A percentile compares a stretch with the other conserved stretches of the same genome.
phyloP scores from a whole-genome alignment of 2,888 invertebrate genomes.

The Cheilosia pagana region DNA sequence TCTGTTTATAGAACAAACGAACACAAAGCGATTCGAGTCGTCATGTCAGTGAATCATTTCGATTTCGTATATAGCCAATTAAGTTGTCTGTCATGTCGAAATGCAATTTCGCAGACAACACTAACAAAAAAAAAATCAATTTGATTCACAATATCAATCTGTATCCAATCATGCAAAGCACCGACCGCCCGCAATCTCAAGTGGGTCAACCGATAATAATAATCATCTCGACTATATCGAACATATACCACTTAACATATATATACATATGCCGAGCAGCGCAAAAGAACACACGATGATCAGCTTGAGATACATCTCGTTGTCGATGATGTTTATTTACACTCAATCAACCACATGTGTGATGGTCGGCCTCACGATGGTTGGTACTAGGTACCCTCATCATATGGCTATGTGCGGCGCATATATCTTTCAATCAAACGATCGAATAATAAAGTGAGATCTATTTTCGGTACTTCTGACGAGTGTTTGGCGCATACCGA shows the following conservation, averaged over 20 bases:
- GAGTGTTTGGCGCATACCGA: constrained; percentile 33
- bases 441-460: constrained; percentile 52
- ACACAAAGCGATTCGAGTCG: background rate
- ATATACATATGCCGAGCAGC: no score
- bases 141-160: constrained; percentile 15
- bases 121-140: constrained; percentile 12
- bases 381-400: constrained; percentile 39
- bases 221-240: constrained; percentile 13
- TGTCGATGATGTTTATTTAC: constrained; percentile 57
- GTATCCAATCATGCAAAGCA: background rate
- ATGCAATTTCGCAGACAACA: constrained; percentile 30
- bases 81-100: constrained; percentile 45
- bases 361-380: background rate
- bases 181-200: constrained; percentile 8
- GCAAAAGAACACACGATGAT: background rate
- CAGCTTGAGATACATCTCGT: constrained; percentile 11
- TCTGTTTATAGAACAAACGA: background rate
- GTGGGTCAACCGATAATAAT: constrained; percentile 19
- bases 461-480: constrained; percentile 26
- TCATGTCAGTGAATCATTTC: constrained; percentile 2
- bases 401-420: constrained; percentile 3
- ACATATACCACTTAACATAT: background rate
- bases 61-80: constrained; percentile 23
- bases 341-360: constrained; percentile 37
- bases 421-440: constrained; percentile 60